These are phyloP conservation scores for Odontothrips loti DNA, from an alignment of 2,888 invertebrate genomes.

Conservation along the genomic window DNA sequence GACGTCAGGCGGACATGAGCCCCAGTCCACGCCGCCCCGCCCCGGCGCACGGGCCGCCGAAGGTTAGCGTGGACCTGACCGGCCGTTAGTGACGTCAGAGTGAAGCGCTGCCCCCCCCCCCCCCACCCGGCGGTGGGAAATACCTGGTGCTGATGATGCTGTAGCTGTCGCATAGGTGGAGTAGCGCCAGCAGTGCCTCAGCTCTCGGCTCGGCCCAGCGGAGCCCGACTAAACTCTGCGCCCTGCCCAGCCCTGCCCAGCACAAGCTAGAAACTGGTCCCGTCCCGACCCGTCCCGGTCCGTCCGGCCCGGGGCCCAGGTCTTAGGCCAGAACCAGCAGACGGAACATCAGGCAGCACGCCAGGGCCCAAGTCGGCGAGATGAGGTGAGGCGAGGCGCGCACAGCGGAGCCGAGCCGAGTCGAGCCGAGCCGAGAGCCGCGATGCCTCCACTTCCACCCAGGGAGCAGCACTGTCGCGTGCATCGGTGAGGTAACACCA, in stretches of 20 bases:
- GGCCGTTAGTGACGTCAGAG: neutral
- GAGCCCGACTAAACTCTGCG: no score
- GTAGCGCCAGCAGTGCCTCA: neutral
- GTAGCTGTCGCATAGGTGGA: neutral
- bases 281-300: neutral
- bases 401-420: no score
- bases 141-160: neutral
- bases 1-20: neutral
- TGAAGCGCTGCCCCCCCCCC: neutral
- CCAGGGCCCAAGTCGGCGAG: no score
- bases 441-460: no score
- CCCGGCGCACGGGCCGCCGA: neutral
- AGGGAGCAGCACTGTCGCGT: no score
- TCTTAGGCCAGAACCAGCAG: neutral
- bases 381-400: no score
- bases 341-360: no score
- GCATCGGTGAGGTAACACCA: no score
- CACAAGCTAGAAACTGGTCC: neutral
- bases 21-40: neutral
- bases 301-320: neutral
- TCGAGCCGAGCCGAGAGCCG: no score
- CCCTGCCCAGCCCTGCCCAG: neutral
- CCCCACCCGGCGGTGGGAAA: neutral
- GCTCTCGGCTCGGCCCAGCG: neutral
- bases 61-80: neutral